A percentile compares a stretch with the other conserved stretches of the same genome.
Conservation (phyloP, 2,797 vertebrate species). For the Corythornis leucogaster region DNA sequence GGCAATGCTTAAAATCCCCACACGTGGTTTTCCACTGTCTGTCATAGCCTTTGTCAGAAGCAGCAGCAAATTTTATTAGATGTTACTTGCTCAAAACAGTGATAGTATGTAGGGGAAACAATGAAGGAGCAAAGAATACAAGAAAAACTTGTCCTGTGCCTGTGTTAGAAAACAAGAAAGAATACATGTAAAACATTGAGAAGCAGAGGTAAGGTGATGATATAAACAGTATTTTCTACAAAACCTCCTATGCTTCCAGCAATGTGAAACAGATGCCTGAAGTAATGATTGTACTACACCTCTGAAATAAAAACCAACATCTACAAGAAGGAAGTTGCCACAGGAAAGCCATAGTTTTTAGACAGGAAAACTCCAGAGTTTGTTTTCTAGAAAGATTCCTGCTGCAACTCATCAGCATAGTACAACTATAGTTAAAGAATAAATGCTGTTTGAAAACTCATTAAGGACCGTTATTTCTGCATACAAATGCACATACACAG, state of each 20-base stretch:
- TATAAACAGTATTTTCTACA: neutral
- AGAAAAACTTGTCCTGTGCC: neutral
- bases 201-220: neutral
- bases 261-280: neutral
- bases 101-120: neutral
- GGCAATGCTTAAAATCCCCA: neutral
- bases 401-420: neutral
- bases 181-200: neutral
- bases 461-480: neutral
- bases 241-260: neutral
- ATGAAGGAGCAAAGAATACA: neutral
- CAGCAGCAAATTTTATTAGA: neutral
- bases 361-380: neutral
- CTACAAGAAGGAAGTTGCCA: neutral
- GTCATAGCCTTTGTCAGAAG: neutral
- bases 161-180: neutral
- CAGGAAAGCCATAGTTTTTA: neutral
- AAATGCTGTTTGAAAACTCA: neutral
- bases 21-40: neutral
- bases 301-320: neutral
- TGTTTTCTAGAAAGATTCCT: neutral
- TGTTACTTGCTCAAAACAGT: neutral
- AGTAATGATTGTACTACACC: neutral
- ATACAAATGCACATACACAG: neutral
- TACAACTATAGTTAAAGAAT: neutral